Base-by-base conservation (phyloP, 2,797 vertebrate species). In the Coendou prehensilis region DNA sequence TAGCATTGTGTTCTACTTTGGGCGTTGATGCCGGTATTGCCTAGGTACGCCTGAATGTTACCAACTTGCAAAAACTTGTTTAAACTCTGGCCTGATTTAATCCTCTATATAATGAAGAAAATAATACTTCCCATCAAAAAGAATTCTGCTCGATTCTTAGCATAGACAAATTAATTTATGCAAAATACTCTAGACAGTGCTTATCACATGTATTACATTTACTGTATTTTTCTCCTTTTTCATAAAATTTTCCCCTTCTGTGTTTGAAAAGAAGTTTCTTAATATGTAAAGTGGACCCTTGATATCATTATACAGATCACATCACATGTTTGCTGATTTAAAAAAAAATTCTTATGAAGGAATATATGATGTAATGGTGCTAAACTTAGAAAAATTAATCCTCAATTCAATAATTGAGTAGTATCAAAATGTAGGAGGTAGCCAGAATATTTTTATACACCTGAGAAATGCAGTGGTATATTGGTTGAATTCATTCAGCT, bases 11-110 rank as follows among this genome's bases (percentile, higher is more conserved):
- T 33, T 50, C 4, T 63, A 6, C 3, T 13, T 1, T 20, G 1
- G 18, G 6, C 2, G 5, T 33, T n/a, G 2, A 28, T 57, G 6
- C 11, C 37, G 20, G 1, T 33, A 5, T 47, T 37, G 8, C 17
- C 50, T 56, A 56, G 15, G 6, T 41, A 86, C 2, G 45, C 26
- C 4, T 54, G 41, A 13, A 45, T 63, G 33, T 82, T 41, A 54
- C 15, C 64, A 9, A 76, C 11, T 54, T n/a, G 15, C 4, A 45
- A 82, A 13, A 67, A 41, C 30, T 59, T 28, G 83, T 30, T 85
- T 87, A 90, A 89, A 73, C n/a, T 7, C 20, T 69, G 11, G 0
- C 15, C 81, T 81, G 57, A 86, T 41, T 30, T 30, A 30, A 1
- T 50, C 0, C 57, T 52, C 14, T 50, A 22, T n/a, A 63, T 41